Percentiles rank a stretch among this genome's conserved stretches.
These are phyloP conservation scores for Bubo scandiacus DNA, from an alignment of 2,113 vertebrate species.

Conservation along the genomic window DNA sequence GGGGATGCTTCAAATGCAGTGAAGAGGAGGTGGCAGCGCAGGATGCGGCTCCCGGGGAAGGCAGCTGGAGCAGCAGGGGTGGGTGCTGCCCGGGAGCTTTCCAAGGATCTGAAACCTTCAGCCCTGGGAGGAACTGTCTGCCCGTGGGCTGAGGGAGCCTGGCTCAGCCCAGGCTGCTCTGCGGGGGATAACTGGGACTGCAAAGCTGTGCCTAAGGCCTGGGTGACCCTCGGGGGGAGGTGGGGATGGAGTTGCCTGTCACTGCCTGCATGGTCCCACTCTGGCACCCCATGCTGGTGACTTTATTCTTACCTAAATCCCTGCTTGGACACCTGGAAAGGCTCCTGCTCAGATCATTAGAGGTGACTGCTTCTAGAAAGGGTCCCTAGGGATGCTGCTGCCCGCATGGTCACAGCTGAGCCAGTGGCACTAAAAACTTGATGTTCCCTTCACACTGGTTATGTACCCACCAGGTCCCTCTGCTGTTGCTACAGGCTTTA, in stretches of 20 bases:
- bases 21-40: fast-evolving
- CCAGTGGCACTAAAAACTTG: neutral
- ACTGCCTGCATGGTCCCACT: neutral
- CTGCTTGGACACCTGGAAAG: neutral
- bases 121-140: neutral
- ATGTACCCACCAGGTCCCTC: neutral
- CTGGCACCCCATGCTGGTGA: fast-evolving
- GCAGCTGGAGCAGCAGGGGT: neutral
- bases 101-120: neutral
- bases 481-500: neutral
- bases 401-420: fast-evolving
- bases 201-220: neutral
- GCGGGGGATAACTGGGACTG: fast-evolving
- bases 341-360: neutral
- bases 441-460: neutral
- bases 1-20: neutral
- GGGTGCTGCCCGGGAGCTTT: neutral
- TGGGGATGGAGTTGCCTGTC: neutral
- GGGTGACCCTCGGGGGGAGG: neutral
- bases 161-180: neutral
- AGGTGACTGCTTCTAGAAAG: neutral
- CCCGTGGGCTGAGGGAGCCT: fast-evolving
- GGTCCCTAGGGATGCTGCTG: neutral
- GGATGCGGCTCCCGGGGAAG: neutral
- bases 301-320: neutral